Base-by-base conservation (phyloP, 2,113 vertebrate genomes). In the Axis porcinus region DNA sequence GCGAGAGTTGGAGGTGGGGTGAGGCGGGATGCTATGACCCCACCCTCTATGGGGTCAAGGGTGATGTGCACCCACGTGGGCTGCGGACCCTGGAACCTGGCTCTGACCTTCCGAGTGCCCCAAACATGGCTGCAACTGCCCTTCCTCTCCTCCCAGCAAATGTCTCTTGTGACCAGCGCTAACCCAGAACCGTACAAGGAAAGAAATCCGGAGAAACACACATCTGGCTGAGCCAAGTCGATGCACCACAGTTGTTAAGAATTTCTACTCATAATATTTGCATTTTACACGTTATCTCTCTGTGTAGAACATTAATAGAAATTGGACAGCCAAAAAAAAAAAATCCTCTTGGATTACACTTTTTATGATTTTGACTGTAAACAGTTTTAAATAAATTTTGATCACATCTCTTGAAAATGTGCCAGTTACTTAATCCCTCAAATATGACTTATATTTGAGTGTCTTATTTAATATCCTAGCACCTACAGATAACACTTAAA, bases 201-300 rank as follows among this genome's bases (percentile, higher is more conserved):
- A 96, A 97, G 67, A 45, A 94, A 97, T 97, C 89, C 12, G 45
- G 45, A 36, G 36, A 91, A 64, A 57, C n/a, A 45, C 2, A 74
- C 70, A 52, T 87, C 43, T 14, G 6, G 70, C 23, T 62, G 90
- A 67, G 76, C 67, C 87, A 58, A 78, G 16, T 33, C 5, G 55
- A 97, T 23, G 86, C 36, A 83, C 55, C 36, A 82, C 33, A 17
- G 7, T 83, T 78, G 8, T 36, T 33, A 96, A 91, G 91, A 97
- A 89, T 97, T 97, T 94, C 74, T 92, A 36, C 52, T 88, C 91
- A 95, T 54, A 86, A 47, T 86, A 92, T 95, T 96, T 97, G 82
- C 27, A 58, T 60, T 94, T 83, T 89, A 57, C 52, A 92, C 28
- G 8, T 88, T 81, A 86, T 88, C 15, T 47, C 12, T 79, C 57